Conservation (phyloP, 2,888 invertebrate genomes). For the Lasioglossum oenotherae region DNA sequence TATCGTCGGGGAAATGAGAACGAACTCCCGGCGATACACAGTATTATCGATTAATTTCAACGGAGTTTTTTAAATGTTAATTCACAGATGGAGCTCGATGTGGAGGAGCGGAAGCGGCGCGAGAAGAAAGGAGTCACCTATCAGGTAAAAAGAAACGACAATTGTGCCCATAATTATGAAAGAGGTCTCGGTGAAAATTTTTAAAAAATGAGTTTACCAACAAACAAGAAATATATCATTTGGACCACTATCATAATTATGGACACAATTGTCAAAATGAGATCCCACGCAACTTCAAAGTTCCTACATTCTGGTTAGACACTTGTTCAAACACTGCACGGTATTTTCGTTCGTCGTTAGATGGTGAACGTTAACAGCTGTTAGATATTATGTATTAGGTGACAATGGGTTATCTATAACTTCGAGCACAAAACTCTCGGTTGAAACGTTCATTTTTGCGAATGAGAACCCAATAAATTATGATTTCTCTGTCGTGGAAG, state of each 20-base stretch:
- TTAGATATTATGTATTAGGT: not conserved
- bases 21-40: not conserved
- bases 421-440: not conserved
- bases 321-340: not conserved
- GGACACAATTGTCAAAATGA: not conserved
- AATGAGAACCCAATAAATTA: not conserved
- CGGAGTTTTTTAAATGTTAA: not conserved
- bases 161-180: no score
- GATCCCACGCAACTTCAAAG: not conserved
- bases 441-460: not conserved
- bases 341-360: not conserved
- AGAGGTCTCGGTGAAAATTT: no score
- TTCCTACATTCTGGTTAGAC: not conserved
- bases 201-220: no score
- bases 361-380: not conserved
- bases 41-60: not conserved
- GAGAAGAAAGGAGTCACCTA: conserved; percentile 63
- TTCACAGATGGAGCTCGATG: conserved; percentile 54
- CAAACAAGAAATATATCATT: no score
- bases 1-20: not conserved
- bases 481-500: not conserved
- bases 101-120: conserved; percentile 44
- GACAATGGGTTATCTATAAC: not conserved
- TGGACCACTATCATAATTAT: no score
- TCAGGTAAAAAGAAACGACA: conserved; percentile 60